Base-by-base conservation (phyloP, 2,888 invertebrate genomes). In the Fragum sueziense region DNA sequence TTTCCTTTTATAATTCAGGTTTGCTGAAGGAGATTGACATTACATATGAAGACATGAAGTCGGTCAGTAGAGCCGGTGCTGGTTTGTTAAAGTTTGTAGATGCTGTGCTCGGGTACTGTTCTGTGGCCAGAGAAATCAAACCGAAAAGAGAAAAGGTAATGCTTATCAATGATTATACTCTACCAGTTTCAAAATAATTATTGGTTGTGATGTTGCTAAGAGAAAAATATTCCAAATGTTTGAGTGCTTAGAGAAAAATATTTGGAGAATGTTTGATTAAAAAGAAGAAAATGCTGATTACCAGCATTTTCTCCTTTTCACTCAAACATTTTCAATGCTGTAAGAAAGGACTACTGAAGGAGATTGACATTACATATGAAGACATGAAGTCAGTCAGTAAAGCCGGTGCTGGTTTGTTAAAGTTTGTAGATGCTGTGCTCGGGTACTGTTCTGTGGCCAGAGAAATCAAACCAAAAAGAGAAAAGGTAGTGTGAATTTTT, bases 21-120 rank as follows among this genome's bases (percentile, higher is more conserved):
- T 85, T 92, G 75, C 78, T 95, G 83, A 93, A 93, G 78, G 91
- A 92, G 74, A 91, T 93, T 84, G 92, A 92, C 65, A 89, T 93
- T 84, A 90, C 89, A 0, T 82, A 97, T 34, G 97, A 97, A 61
- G 96, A 97, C 68, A 97, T 98, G 97, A 95, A 95, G 84, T 85
- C 94, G 29, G 96, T 97, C 85, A 97, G 97, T 90, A 95, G 96
- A 92, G 98, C 97, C 61, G 98, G 97, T 85, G 96, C 95, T 78
- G 97, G 97, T 9, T 94, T 98, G 11, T 94, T 97, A 14, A 97
- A 96, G 92, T 97, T 97, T 92, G 96, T 98, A 0, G 95, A 95
- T 41, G 98, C 98, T 14, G 97, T 98, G 0, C 94, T 98, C 74
- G 96, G 96, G n/a, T 98, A 97, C 93, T 98, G 97, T 90, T 96